Percentiles rank a stretch among this genome's conserved stretches.
These are phyloP conservation scores for Pampusana beccarii DNA, from an alignment of 2,113 vertebrate genomes.

Conservation along the genomic window DNA sequence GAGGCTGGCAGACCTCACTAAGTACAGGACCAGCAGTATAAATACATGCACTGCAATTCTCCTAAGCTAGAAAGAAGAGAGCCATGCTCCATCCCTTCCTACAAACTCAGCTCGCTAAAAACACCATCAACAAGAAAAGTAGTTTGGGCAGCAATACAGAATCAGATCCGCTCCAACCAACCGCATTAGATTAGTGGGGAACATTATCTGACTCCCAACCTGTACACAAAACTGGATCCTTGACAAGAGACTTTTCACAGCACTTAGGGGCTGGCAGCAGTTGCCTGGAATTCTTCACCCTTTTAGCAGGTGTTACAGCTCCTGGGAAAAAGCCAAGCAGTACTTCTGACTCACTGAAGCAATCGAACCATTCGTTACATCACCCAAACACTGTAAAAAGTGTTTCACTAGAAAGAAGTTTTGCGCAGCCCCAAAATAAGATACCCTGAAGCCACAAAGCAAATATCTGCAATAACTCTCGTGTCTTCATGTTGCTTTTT, in stretches of 20 bases:
- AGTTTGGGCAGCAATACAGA: not conserved
- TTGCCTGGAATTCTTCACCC: conserved; percentile 37
- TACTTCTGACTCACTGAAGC: conserved; percentile 22
- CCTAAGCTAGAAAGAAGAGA: not conserved
- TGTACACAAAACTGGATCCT: not conserved
- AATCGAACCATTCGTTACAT: not conserved
- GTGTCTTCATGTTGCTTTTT: conserved; percentile 8
- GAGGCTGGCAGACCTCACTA: not conserved
- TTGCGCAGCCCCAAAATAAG: not conserved
- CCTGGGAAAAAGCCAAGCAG: conserved; percentile 25
- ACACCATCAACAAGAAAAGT: not conserved
- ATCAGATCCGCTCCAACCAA: not conserved
- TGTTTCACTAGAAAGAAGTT: not conserved
- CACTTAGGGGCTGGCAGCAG: conserved; percentile 29
- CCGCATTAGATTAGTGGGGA: not conserved
- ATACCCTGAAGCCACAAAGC: conserved; percentile 10
- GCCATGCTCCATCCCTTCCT: not conserved
- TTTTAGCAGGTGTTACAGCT: conserved; percentile 60
- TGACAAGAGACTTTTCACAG: conserved; percentile 50
- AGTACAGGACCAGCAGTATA: not conserved
- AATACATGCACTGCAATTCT: not conserved
- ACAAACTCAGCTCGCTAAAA: not conserved
- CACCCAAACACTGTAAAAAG: not conserved
- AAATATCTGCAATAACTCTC: conserved; percentile 21
- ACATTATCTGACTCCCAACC: not conserved